Percentiles rank a stretch among this genome's conserved stretches.
These are phyloP conservation scores for Cichlasoma orientale DNA, from an alignment of 2,797 vertebrate genomes.

Conservation along the genomic window DNA sequence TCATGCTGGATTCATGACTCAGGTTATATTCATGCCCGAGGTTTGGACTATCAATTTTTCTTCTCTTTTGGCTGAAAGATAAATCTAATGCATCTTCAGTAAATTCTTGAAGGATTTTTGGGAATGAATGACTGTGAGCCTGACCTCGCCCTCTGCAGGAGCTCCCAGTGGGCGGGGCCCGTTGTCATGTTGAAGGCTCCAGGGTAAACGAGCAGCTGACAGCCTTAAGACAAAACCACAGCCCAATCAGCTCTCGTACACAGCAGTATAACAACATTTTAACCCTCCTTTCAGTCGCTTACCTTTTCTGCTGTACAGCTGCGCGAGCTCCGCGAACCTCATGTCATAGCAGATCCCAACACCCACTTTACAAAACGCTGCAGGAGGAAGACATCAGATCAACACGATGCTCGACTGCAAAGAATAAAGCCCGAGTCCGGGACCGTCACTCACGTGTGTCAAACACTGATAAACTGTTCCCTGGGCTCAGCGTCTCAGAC, in stretches of 20 bases:
- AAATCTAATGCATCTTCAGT: background rate
- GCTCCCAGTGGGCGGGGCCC: constrained; percentile 96
- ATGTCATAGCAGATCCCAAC: constrained; percentile 99
- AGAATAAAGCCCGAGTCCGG: background rate
- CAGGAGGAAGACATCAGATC: background rate
- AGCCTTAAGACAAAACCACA: constrained; percentile 77
- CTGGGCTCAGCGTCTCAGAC: constrained; percentile 91
- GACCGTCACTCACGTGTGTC: constrained; percentile 87
- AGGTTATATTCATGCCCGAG: background rate
- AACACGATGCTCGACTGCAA: background rate
- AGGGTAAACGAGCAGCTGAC: constrained; percentile 94
- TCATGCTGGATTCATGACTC: background rate
- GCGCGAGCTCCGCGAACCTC: constrained; percentile 95
- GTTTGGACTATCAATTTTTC: background rate
- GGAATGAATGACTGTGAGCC: background rate
- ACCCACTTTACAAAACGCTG: constrained; percentile 96
- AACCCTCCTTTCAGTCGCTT: constrained; percentile 24
- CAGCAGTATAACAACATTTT: accelerated
- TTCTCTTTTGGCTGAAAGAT: background rate
- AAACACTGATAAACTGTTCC: constrained; percentile 88
- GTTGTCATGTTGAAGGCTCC: constrained; percentile 99
- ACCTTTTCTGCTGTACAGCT: constrained; percentile 92
- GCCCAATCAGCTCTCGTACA: background rate
- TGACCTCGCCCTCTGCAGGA: constrained; percentile 93
- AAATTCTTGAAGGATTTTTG: background rate